Conservation (phyloP, 1,140 invertebrate genomes). For the Phocides pigmalion region DNA sequence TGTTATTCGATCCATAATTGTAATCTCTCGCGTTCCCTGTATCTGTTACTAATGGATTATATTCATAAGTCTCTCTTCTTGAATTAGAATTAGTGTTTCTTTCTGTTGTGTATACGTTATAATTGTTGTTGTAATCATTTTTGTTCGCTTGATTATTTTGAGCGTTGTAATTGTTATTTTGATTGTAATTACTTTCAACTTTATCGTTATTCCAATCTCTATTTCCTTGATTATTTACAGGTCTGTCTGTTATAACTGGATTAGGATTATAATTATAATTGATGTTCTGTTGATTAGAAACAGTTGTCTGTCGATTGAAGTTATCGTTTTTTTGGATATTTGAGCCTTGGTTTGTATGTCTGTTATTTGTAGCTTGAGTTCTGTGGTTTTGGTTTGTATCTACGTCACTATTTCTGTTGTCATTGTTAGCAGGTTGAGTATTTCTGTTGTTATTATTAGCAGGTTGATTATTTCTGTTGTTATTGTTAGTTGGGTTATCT, state of each 20-base stretch:
- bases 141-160: conserved; percentile 25
- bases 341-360: too few relatives aligned
- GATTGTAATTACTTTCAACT: not conserved
- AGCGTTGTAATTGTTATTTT: conserved; percentile 25
- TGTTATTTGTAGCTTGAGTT: not conserved
- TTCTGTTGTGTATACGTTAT: conserved; percentile 32
- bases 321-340: too few relatives aligned
- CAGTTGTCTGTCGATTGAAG: too few relatives aligned
- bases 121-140: conserved; percentile 24
- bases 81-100: conserved; percentile 1
- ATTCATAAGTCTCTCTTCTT: not conserved
- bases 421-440: not conserved
- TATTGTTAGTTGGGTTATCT: conserved; percentile 3
- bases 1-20: conserved; percentile 8
- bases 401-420: not conserved
- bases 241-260: too few relatives aligned
- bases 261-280: not conserved
- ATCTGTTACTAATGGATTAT: not conserved
- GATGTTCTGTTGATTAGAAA: too few relatives aligned
- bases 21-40: not conserved
- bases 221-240: conserved; percentile 20
- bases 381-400: too few relatives aligned
- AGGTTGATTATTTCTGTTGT: conserved; percentile 5
- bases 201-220: conserved; percentile 18
- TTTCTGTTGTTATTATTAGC: conserved; percentile 18